Evolutionary conservation across 2,113 vertebrate genomes (phyloP).

Genomic region (Caretta caretta): DNA sequence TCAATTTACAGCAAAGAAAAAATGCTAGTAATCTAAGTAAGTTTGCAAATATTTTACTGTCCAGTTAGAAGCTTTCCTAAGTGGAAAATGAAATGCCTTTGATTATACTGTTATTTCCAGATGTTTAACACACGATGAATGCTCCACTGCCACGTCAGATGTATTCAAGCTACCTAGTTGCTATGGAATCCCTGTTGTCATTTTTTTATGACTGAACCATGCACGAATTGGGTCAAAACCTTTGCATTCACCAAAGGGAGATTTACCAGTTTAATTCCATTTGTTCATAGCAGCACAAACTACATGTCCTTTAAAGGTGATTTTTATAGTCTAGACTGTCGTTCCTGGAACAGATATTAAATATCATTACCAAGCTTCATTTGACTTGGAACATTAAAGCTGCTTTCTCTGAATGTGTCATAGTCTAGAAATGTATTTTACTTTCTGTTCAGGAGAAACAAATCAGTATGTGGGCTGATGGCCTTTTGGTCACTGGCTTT

Average conservation of each 20-base stretch:
- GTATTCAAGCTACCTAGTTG: slow-evolving; percentile 6
- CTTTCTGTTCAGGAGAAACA: background rate
- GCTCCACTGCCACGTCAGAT: slow-evolving; percentile 45
- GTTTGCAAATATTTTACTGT: slow-evolving; percentile 6
- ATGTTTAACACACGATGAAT: slow-evolving; percentile 49
- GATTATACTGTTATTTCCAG: slow-evolving; percentile 56
- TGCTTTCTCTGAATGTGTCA: background rate
- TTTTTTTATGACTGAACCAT: slow-evolving; percentile 20
- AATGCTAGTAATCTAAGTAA: background rate
- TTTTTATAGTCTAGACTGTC: background rate
- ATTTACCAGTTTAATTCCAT: slow-evolving; percentile 20
- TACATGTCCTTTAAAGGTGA: background rate
- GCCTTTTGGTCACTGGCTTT: background rate
- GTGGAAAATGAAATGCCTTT: slow-evolving; percentile 54
- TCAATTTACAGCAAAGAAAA: slow-evolving; percentile 3
- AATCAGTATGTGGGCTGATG: background rate
- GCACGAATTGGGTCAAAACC: slow-evolving; percentile 2
- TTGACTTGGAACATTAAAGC: background rate
- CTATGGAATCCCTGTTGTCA: slow-evolving; percentile 27
- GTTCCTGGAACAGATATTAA: slow-evolving; percentile 2
- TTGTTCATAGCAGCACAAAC: slow-evolving; percentile 27
- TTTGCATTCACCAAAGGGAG: background rate
- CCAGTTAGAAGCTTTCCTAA: slow-evolving; percentile 43
- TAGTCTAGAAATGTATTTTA: background rate
- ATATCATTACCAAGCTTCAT: background rate